Base-by-base conservation (phyloP, 2,113 vertebrate species). In the Ursus arctos region DNA sequence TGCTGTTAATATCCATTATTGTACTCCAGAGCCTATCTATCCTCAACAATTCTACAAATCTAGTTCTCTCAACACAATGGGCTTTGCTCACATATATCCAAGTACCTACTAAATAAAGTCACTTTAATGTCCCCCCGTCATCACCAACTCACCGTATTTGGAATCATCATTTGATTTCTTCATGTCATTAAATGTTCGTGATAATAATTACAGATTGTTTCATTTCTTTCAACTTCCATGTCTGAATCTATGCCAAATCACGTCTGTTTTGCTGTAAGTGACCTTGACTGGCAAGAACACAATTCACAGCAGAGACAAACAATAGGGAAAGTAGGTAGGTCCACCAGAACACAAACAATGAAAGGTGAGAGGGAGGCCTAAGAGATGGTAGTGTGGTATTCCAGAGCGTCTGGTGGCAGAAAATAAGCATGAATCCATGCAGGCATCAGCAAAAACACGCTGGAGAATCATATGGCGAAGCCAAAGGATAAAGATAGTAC, bases 1-100 rank as follows among this genome's bases (percentile, higher is more conserved):
- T 65, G 26, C 65, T 91, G 31, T 88, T 94, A 89, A 95, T 95
- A 93, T 57, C 47, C 28, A 67, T 95, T 93, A 74, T 79, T 36
- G 89, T 31, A 96, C 31, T 12, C 28, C 63, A 84, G 61, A 91
- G 26, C 28, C 43, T 63, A 91, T 84, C 36, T 84, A 63, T 88
- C 59, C 86, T 96, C 63, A 79, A 89, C n/a, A 86, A 92, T 79
- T 90, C 9, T 57, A 91, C 40, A 84, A 81, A 95, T 84, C 24
- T 43, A 53, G 24, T 94, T 94, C n/a, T 82, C 9, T 69, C 28
- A 90, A 87, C 4, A 49, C 26, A 87, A 79, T 3, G 36, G 53
- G 7, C 36, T 94, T 94, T 7, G 33, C 31, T 95, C 55, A 63
- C 13, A 84, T 84, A 22, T 8, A 97, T 86, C 21, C 49, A 51